phyloP scores from a whole-genome alignment of 2,888 invertebrate genomes.

The Polydrusus cervinus region DNA sequence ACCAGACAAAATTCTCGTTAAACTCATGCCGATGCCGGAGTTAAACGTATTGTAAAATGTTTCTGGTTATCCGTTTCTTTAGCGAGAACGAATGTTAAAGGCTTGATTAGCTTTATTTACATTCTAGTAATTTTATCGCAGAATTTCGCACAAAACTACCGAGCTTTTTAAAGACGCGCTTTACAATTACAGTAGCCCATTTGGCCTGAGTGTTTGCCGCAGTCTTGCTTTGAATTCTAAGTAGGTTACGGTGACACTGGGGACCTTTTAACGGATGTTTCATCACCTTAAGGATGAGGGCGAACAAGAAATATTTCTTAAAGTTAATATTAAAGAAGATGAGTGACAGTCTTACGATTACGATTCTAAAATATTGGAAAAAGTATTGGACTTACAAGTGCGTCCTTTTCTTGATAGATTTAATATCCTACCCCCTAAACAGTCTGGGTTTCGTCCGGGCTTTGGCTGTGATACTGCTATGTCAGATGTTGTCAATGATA shows the following conservation, averaged over 20 bases:
- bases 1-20: too few species aligned
- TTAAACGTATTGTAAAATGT: too few species aligned
- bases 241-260: constrained; percentile 31
- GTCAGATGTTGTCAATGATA: too few species aligned
- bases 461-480: too few species aligned
- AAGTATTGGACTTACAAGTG: too few species aligned
- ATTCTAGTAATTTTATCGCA: too few species aligned
- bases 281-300: constrained; percentile 28
- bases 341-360: not conserved
- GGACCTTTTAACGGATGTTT: constrained; percentile 38
- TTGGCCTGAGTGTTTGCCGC: constrained; percentile 41
- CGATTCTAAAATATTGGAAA: too few species aligned
- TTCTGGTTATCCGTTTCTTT: too few species aligned
- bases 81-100: not conserved
- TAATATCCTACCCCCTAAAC: too few species aligned
- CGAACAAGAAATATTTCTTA: constrained; percentile 37
- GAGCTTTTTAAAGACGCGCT: constrained; percentile 41
- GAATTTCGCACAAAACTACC: not conserved
- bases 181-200: constrained; percentile 43
- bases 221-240: constrained; percentile 45
- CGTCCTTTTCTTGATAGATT: too few species aligned
- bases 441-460: too few species aligned
- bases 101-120: not conserved
- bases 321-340: not conserved
- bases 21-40: too few species aligned